A percentile compares a stretch with the other conserved stretches of the same genome.
Conservation (phyloP, 2,797 vertebrate species). For the Oreortyx pictus region DNA sequence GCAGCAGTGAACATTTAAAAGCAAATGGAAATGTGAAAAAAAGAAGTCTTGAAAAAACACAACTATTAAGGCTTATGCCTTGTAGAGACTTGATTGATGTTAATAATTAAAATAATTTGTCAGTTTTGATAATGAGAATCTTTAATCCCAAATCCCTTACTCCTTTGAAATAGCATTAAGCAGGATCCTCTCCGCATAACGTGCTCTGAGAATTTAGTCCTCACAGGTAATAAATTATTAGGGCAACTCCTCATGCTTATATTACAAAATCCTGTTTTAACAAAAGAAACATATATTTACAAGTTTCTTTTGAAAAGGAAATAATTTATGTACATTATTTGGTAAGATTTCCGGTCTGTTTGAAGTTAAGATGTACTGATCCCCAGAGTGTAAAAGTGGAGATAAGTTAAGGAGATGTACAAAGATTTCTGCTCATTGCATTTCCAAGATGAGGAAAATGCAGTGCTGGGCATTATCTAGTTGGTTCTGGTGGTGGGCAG, state of each 20-base stretch:
- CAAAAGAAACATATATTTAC: background rate
- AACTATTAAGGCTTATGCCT: conserved; percentile 12
- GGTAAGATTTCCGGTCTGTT: background rate
- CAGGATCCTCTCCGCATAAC: conserved; percentile 16
- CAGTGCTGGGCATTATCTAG: background rate
- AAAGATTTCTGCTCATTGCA: background rate
- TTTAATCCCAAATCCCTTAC: background rate
- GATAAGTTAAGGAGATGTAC: background rate
- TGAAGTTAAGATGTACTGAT: background rate
- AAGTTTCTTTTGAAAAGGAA: background rate
- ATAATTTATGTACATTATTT: background rate
- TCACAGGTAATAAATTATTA: conserved; percentile 39
- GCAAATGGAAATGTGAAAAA: conserved; percentile 27
- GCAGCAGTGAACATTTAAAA: conserved; percentile 41
- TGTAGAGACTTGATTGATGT: conserved; percentile 44
- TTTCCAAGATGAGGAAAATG: background rate
- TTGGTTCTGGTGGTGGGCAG: background rate
- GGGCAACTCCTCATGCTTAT: background rate
- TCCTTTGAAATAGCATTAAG: conserved; percentile 32
- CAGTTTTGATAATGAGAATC: conserved; percentile 51
- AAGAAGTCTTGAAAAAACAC: conserved; percentile 22
- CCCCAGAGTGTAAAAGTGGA: background rate
- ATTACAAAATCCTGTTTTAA: background rate
- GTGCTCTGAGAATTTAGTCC: background rate
- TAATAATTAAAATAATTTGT: conserved; percentile 57